These are phyloP conservation scores for Herminia tarsipennalis DNA, from an alignment of 2,888 invertebrate species.

Conservation along the genomic window DNA sequence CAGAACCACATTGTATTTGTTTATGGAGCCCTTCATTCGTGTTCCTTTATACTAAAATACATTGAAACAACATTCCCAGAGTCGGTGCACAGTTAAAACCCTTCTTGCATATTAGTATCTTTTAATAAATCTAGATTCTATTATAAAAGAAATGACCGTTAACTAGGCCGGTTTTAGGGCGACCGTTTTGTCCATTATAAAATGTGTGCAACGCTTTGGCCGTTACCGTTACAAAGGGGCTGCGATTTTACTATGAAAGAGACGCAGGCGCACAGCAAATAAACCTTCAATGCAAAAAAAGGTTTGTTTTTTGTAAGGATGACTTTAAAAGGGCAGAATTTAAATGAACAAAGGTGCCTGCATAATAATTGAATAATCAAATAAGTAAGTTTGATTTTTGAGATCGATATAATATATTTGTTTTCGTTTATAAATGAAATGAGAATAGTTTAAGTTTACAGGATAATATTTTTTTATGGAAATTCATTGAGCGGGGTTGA, in stretches of 20 bases:
- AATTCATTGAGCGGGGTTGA: conserved; percentile 64
- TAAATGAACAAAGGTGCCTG: conserved; percentile 15
- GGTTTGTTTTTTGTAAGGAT: conserved; percentile 11
- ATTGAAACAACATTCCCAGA: conserved; percentile 31
- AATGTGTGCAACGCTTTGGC: conserved; percentile 53
- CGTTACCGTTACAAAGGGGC: conserved; percentile 69
- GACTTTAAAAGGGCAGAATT: conserved; percentile 16
- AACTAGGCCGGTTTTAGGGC: conserved; percentile 60
- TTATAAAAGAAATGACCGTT: conserved; percentile 59
- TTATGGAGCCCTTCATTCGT: conserved; percentile 57
- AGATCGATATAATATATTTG: too few species aligned
- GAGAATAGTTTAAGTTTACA: conserved; percentile 15
- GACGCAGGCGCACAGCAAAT: conserved; percentile 44
- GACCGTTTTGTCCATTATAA: conserved; percentile 49
- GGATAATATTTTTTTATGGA: conserved; percentile 56
- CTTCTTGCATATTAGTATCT: conserved; percentile 20
- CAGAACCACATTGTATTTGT: conserved; percentile 57
- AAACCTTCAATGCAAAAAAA: conserved; percentile 21
- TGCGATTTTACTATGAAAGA: conserved; percentile 60
- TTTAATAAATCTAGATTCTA: conserved; percentile 37
- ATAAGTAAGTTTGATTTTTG: too few species aligned
- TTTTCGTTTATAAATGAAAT: conserved; percentile 10
- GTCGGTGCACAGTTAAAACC: conserved; percentile 13
- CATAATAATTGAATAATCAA: not conserved
- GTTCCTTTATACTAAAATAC: conserved; percentile 37